These are phyloP conservation scores for Drosophila antonietae DNA, from an alignment of 2,888 invertebrate species.

Conservation along the genomic window DNA sequence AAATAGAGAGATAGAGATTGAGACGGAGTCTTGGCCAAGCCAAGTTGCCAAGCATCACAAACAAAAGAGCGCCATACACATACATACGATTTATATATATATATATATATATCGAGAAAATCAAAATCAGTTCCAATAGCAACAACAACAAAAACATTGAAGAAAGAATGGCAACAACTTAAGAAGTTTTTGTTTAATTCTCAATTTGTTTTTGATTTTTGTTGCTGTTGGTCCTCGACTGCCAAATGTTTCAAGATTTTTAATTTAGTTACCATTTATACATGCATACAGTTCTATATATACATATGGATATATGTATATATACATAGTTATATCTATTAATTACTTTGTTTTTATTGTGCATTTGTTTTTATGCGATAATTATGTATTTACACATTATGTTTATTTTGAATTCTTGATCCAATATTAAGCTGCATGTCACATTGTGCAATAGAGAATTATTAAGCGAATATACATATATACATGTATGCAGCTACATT, in stretches of 20 bases:
- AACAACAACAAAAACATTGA: constrained; percentile 12
- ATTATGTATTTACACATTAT: constrained; percentile 28
- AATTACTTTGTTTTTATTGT: constrained; percentile 31
- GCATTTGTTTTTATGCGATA: constrained; percentile 53
- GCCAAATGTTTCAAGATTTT: constrained; percentile 64
- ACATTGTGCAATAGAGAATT: constrained; percentile 46
- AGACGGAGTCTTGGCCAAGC: constrained; percentile 49
- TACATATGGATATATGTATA: background rate
- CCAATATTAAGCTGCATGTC: constrained; percentile 24
- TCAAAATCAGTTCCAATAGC: constrained; percentile 50
- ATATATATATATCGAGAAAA: constrained; percentile 29
- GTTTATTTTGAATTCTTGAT: constrained; percentile 2
- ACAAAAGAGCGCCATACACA: constrained; percentile 23
- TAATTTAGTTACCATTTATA: constrained; percentile 36
- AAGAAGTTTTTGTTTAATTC: constrained; percentile 13
- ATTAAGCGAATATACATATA: constrained; percentile 10
- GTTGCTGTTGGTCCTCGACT: constrained; percentile 58
- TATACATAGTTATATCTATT: constrained; percentile 1
- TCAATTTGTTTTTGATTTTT: constrained; percentile 1
- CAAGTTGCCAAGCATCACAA: constrained; percentile 62
- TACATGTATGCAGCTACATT: background rate
- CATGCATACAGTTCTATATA: background rate
- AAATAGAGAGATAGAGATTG: constrained; percentile 8
- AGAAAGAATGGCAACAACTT: constrained; percentile 11
- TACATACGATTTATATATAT: background rate